Evolutionary conservation across 1,140 invertebrate genomes (phyloP), one percentile per base, ranked within the genome.

Genomic region (Dendrolimus punctatus): DNA sequence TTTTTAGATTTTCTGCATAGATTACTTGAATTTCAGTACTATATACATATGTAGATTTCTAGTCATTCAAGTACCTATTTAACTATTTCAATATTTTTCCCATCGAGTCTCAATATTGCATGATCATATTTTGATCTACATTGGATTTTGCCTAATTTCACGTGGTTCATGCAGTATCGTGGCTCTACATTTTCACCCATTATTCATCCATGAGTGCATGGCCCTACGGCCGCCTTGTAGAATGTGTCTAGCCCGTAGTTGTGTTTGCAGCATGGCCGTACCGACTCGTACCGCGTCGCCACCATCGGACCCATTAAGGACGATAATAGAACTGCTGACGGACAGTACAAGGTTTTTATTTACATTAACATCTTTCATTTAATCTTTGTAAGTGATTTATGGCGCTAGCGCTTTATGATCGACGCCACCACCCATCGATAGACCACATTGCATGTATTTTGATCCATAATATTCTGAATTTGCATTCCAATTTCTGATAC

Each of bases 291-390:
- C 90, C 93, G 96, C 85, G 93, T 95, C 84, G 96, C 96, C 64
- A 97, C 96, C 70, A 92, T 95, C 87, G 92, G 94, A 65, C 90
- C 92, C 84, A 90, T 95, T 87, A 93, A 93, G 89, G 95, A 97
- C 87, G 96, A 98, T 92, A 96, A 96, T 91, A 94, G 93, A 91
- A 96, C 95, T 62, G 94, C 95, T 66, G 95, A 97, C 90, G 96
- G 95, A 85, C 94, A 93, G 90, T 93, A 92, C 81, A 97, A 96
- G 95, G 95, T 96, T 85, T 88, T 78, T 82, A 78, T 84, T 86
- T 83, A 59, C 68, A 83, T 80, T 87, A 73, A 56, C 76, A 85
- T 75, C 71, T 75, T 78, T 75, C 71, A 60, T 73, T 66, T 68
- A 44, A 55, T 60, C 55, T 56, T 61, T 53, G 49, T 55, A 57